phyloP scores from a whole-genome alignment of 2,797 vertebrate genomes.

The Phrynocephalus vlangalii region DNA sequence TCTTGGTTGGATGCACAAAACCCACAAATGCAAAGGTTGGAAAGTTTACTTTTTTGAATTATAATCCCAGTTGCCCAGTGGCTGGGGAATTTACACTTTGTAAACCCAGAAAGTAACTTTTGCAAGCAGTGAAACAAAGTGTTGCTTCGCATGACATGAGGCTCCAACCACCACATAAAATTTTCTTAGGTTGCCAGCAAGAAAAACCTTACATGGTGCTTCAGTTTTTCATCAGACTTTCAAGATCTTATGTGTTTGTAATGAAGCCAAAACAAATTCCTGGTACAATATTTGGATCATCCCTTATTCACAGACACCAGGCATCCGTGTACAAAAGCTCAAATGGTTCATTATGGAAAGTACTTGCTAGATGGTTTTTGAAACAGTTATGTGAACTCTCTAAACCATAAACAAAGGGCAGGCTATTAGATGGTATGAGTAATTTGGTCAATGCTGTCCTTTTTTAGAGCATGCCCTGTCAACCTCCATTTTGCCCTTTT shows the following conservation, averaged over 20 bases:
- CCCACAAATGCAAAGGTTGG: too few relatives aligned
- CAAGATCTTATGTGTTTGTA: neutral
- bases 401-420: constrained; percentile 34
- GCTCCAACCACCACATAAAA: too few relatives aligned
- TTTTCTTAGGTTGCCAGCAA: constrained; percentile 19
- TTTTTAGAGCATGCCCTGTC: constrained; percentile 42
- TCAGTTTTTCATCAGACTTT: neutral
- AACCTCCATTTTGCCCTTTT: constrained; percentile 36
- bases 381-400: constrained; percentile 10
- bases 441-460: constrained; percentile 40
- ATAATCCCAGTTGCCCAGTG: too few relatives aligned
- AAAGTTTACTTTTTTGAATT: too few relatives aligned
- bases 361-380: neutral
- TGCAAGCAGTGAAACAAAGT: too few relatives aligned
- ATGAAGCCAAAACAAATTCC: neutral
- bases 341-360: neutral
- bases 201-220: neutral
- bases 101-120: too few relatives aligned
- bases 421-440: constrained; percentile 37
- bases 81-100: too few relatives aligned
- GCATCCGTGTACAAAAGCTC: neutral
- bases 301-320: neutral
- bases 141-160: too few relatives aligned
- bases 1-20: too few relatives aligned
- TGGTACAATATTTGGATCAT: neutral